Base-by-base conservation (phyloP, 2,797 vertebrate species). In the Thripadectes ignobilis region DNA sequence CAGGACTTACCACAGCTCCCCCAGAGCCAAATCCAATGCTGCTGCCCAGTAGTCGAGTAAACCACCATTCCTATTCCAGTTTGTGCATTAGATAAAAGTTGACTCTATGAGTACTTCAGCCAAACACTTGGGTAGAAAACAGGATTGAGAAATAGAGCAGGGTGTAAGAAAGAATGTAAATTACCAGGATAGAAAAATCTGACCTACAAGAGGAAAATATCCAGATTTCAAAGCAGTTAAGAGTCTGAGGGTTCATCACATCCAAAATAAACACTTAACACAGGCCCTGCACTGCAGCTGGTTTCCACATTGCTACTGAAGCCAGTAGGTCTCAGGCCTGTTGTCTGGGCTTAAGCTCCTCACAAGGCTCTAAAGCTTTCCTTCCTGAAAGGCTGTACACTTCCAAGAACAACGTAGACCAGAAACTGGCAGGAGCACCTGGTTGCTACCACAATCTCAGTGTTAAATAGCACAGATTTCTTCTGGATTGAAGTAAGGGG, bases 301-400 rank as follows among this genome's bases (percentile, higher is more conserved):
- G 48, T 65, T 61, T 85, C 68, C 75, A 32, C 59, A 38, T 21
- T n/a, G 6, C 39, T 1, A 38, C 18, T 2, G 4, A 46, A 54
- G 59, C 22, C 65, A 74, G 80, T 54, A 66, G 41, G 52, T 30
- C 67, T 59, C 59, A 82, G 81, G 52, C 57, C 68, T 38, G n/a
- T 14, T 41, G 38, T 16, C 72, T 52, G 77, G 34, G 61, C 54
- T 55, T 2, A 8, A 59, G 12, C 34, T 43, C 67, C 29, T 43
- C 62, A 39, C 34, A 21, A 36, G n/a, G 52, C 57, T 48, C 10
- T 46, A 27, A 72, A 77, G 68, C 66, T 34, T 11, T 43, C 46
- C 77, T 69, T 76, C 67, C 51, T 0, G 0, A 27, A 49, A 0
- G 18, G 52, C 3, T 41, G 14, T 5, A 13, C 3, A 9, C 9